A percentile compares a stretch with the other conserved stretches of the same genome.
phyloP scores from a whole-genome alignment of 2,113 vertebrate genomes.

The Dendropsophus ebraccatus region DNA sequence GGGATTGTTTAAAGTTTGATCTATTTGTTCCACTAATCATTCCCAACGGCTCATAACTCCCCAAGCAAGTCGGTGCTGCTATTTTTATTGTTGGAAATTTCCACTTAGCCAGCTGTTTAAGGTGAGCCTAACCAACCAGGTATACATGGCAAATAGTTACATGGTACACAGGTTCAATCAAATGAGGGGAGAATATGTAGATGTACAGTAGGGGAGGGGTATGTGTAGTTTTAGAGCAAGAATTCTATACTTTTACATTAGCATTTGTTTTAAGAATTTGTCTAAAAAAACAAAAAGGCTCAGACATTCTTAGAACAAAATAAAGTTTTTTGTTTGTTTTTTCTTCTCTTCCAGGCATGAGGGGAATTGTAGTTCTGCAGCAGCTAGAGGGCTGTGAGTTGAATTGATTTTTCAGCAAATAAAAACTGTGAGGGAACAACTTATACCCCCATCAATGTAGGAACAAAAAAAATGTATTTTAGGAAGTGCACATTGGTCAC shows the following conservation, averaged over 20 bases:
- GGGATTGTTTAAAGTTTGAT: background rate
- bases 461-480: background rate
- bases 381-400: background rate
- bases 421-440: background rate
- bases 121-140: background rate
- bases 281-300: no score
- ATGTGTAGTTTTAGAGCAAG: no score
- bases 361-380: no score
- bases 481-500: background rate
- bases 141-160: no score
- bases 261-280: no score
- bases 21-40: background rate
- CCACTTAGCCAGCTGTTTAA: constrained; percentile 12
- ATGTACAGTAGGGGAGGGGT: no score
- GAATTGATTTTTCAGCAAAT: background rate
- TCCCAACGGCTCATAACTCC: constrained; percentile 16
- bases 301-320: no score
- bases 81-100: constrained; percentile 37
- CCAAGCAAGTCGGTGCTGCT: background rate
- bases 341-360: no score
- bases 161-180: no score
- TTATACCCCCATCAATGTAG: background rate
- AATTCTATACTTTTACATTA: no score
- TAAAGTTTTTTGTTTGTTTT: no score
- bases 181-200: no score